Conservation (phyloP, 2,888 invertebrate species). For the Mimumesa dahlbomi region DNA sequence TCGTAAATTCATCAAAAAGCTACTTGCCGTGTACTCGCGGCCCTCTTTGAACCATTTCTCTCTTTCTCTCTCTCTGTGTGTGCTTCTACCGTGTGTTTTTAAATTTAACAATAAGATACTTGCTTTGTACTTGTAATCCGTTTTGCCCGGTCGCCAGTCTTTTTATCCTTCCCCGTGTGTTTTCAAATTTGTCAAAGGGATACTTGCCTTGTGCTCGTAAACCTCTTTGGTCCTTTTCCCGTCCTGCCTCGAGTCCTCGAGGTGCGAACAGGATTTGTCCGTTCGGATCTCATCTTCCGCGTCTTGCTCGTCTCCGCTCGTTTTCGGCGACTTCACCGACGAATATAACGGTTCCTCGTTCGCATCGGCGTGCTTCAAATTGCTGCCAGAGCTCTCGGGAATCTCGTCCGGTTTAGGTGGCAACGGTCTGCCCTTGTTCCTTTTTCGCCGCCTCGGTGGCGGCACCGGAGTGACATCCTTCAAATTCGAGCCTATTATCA, state of each 20-base stretch:
- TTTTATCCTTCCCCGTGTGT: no score
- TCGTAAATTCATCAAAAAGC: no score
- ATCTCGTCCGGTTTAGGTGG: slow-evolving; percentile 75
- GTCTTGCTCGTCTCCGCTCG: slow-evolving; percentile 47
- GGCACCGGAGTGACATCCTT: slow-evolving; percentile 74
- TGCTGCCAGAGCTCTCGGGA: slow-evolving; percentile 34
- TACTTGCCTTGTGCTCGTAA: slow-evolving; percentile 72
- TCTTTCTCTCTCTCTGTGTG: slow-evolving; percentile 42
- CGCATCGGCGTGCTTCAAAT: slow-evolving; percentile 33
- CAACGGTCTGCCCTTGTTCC: slow-evolving; percentile 71
- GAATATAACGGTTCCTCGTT: slow-evolving; percentile 73
- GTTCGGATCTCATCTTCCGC: slow-evolving; percentile 24
- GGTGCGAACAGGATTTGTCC: slow-evolving; percentile 16
- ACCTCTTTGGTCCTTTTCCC: slow-evolving; percentile 65
- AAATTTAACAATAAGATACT: no score
- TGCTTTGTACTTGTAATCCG: no score
- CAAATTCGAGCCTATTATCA: slow-evolving; percentile 63
- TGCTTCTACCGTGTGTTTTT: no score
- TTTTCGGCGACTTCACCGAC: slow-evolving; percentile 66
- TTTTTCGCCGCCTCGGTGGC: slow-evolving; percentile 73
- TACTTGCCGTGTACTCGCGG: slow-evolving; percentile 72
- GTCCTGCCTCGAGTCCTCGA: slow-evolving; percentile 40
- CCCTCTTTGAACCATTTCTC: slow-evolving; percentile 64
- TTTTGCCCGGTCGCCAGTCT: no score
- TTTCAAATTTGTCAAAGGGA: no score